Conservation (phyloP, 1,140 invertebrate species). For the Zaprionus kolodkinae region DNA sequence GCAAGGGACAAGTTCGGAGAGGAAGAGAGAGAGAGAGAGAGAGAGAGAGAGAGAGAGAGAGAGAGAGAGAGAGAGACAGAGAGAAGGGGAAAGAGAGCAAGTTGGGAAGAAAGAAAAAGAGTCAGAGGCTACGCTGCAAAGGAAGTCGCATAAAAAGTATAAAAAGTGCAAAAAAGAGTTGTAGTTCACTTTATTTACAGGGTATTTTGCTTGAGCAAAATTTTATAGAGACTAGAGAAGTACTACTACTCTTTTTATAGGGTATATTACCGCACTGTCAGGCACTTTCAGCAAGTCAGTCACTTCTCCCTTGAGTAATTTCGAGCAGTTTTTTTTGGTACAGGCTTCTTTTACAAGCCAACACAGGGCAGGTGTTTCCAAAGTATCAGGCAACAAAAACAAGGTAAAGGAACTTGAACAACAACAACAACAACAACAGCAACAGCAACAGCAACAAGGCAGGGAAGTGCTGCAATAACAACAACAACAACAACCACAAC, state of each 20-base stretch:
- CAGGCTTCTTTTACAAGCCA: constrained; percentile 44
- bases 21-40: neutral
- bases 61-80: constrained; percentile 16
- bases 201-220: neutral
- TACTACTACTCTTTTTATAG: neutral
- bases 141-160: too few relatives aligned
- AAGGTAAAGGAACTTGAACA: constrained; percentile 2
- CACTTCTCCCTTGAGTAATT: neutral
- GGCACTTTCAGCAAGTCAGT: neutral
- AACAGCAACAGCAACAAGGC: constrained; percentile 14
- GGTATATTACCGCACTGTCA: neutral
- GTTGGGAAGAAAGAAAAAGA: too few relatives aligned
- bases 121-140: neutral
- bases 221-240: too few relatives aligned
- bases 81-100: neutral
- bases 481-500: constrained; percentile 13
- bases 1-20: constrained; percentile 25
- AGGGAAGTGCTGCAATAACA: constrained; percentile 3
- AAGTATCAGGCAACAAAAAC: constrained; percentile 45
- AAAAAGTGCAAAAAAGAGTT: neutral
- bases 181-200: neutral
- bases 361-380: constrained; percentile 65
- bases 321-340: constrained; percentile 30
- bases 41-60: neutral
- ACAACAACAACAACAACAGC: constrained; percentile 23